Conservation (phyloP, 2,797 vertebrate genomes). For the Sciurus vulgaris region DNA sequence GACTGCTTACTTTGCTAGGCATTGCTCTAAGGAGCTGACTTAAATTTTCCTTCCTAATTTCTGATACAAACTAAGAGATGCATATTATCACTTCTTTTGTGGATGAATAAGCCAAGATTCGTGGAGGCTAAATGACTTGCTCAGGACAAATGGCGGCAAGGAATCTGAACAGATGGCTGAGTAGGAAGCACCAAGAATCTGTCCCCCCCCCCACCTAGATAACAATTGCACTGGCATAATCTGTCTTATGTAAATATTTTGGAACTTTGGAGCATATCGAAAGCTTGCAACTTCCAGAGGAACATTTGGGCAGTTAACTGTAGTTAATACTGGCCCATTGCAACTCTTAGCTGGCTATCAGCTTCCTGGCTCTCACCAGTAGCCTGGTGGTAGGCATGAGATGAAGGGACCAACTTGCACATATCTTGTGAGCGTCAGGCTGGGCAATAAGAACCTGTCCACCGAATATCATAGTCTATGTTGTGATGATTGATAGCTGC, state of each 20-base stretch:
- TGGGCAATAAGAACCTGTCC: not conserved
- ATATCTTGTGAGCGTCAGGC: not conserved
- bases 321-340: not conserved
- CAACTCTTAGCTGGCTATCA: not conserved
- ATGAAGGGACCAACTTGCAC: not conserved
- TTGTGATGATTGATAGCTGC: not conserved
- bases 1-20: not conserved
- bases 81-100: not conserved
- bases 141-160: not conserved
- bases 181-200: not conserved
- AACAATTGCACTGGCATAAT: not conserved
- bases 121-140: not conserved
- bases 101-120: not conserved
- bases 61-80: not conserved
- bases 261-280: not conserved
- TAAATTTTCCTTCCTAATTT: not conserved
- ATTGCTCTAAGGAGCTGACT: not conserved
- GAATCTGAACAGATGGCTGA: not conserved
- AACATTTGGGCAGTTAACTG: not conserved
- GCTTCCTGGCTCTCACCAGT: not conserved
- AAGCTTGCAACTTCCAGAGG: not conserved
- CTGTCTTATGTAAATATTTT: conserved; percentile 21
- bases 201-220: not conserved
- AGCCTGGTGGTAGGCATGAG: not conserved
- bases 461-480: not conserved